Base-by-base conservation (phyloP, 1,140 invertebrate species). In the Bacillus rossius region DNA sequence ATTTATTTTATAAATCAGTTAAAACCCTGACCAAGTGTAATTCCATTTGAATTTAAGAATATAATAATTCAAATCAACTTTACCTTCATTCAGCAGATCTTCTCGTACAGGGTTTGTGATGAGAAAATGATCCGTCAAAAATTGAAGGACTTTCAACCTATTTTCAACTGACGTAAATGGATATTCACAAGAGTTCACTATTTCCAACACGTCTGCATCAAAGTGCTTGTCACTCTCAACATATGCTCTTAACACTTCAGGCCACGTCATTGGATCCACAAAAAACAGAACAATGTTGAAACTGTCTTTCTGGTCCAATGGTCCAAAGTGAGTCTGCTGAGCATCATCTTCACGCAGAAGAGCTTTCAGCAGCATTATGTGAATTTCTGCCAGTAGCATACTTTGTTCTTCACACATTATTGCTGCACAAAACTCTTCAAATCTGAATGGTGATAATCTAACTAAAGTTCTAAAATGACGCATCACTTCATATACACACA, bases 361-460 rank as follows among this genome's bases (percentile, higher is more conserved):
- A 8, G 94, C 87, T 77, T 94, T 96, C 2, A 98, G 76, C 38
- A 98, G 75, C 80, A 88, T 88, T 57, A 96, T 90, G 72, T 98
- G 95, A 64, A 96, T 85, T 77, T 99, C 96, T 14, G 89, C 86
- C 8, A 98, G 74, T 29, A 99, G 74, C 70, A 85, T 87, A 64
- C 87, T 94, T 72, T 96, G 92, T 73, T 98, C 94, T 67, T 97
- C 91, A 68, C 86, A 89, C 53, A 87, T 79, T n/a, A 98, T 68
- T 29, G 92, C 90, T 8, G 92, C 90, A 80, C 94, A 95, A 71
- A 98, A 92, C 74, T 98, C 95, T 80, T 98, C 96, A 73, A 98
- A 88, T 60, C 92, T 83, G 75, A 97, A 98, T 45, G 93, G 94
- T 14, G 94, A 95, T 3, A 99, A 76, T 54, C 95, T 81, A 7